A percentile compares a stretch with the other conserved stretches of the same genome.
phyloP scores from a whole-genome alignment of 2,113 vertebrate species.

The Ciconia maguari region DNA sequence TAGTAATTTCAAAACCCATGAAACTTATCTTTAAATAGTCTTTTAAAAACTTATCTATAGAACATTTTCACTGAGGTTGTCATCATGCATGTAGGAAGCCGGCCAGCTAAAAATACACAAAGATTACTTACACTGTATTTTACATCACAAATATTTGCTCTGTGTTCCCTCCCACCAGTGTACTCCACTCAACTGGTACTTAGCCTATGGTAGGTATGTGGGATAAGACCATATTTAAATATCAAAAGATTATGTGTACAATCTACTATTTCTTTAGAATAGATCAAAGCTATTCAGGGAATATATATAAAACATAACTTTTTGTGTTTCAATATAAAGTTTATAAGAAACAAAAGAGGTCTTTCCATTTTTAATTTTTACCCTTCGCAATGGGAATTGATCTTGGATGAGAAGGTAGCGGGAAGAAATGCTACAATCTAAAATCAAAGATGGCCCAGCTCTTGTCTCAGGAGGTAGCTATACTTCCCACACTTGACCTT shows the following conservation, averaged over 20 bases:
- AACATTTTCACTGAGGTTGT: not conserved
- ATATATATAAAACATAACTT: not conserved
- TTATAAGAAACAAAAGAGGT: not conserved
- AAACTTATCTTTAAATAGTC: not conserved
- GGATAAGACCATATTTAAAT: not conserved
- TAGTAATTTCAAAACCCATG: not conserved
- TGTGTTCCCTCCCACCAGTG: not conserved
- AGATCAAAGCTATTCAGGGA: not conserved
- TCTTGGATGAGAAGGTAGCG: rapidly evolving
- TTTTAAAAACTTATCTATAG: not conserved
- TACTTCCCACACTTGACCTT: not conserved
- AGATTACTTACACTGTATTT: not conserved
- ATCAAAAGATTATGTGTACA: not conserved
- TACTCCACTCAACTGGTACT: not conserved
- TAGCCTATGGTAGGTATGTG: not conserved
- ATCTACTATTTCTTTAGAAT: not conserved
- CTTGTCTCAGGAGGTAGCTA: not conserved
- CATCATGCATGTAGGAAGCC: not conserved
- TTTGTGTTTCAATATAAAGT: not conserved
- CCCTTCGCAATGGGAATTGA: not conserved
- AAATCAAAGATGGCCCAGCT: not conserved
- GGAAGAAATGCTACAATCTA: not conserved
- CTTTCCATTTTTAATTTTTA: not conserved
- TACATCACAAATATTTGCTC: not conserved
- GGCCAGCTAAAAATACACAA: not conserved